phyloP scores from a whole-genome alignment of 2,888 invertebrate species.

The Polydrusus pterygomalis region DNA sequence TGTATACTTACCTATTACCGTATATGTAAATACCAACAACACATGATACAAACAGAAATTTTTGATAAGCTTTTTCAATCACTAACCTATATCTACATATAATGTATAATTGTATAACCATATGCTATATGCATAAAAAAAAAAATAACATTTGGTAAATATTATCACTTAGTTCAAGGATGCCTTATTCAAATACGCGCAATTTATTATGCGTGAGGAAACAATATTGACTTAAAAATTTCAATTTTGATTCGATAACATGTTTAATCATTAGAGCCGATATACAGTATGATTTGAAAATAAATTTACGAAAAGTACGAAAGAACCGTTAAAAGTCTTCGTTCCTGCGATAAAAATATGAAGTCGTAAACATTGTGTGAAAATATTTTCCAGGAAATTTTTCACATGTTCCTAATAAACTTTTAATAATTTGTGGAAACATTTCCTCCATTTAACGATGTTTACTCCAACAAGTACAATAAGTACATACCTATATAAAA shows the following conservation, averaged over 20 bases:
- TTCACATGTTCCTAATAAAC: conserved; percentile 4
- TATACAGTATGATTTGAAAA: too few relatives aligned
- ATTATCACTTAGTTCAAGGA: conserved; percentile 8
- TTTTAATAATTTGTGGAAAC: conserved; percentile 14
- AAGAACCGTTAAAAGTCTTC: too few relatives aligned
- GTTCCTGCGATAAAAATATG: too few relatives aligned
- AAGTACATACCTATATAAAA: conserved; percentile 3
- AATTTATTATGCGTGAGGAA: not conserved
- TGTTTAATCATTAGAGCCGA: not conserved
- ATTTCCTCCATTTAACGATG: conserved; percentile 20
- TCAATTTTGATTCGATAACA: not conserved
- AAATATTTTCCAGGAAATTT: not conserved
- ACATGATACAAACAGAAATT: too few relatives aligned
- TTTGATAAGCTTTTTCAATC: too few relatives aligned
- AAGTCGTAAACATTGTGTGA: not conserved
- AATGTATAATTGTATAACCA: not conserved
- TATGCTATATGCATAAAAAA: not conserved
- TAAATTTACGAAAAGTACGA: too few relatives aligned
- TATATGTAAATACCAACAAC: too few relatives aligned
- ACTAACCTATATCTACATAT: not conserved
- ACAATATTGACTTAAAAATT: not conserved
- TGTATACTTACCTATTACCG: too few relatives aligned
- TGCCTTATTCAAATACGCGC: not conserved
- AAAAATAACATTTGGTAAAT: conserved; percentile 1
- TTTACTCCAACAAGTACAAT: conserved; percentile 18